Evolutionary conservation across 2,113 vertebrate species (phyloP), one percentile per base, ranked within the genome.

Genomic region (Entelurus aequoreus): DNA sequence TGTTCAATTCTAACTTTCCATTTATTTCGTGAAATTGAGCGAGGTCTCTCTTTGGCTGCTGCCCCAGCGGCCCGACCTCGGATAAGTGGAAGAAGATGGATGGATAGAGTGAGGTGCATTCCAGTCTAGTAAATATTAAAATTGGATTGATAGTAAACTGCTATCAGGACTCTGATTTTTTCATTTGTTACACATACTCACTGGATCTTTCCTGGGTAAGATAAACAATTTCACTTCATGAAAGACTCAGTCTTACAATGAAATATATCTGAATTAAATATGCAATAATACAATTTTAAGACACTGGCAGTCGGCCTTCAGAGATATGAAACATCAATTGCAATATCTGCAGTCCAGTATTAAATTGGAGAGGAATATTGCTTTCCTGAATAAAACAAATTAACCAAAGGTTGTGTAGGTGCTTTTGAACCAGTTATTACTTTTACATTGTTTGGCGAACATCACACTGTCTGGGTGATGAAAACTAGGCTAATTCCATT

Each of bases 211-310:
- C 49, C 38, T 35, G 49, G 65, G 68, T 66, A 57, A 68, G 65
- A 69, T 66, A 38, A 60, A 75, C 4, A 35, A 4, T 37, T 38
- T n/a, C 1, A 54, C 14, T 28, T 7, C n/a, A 35, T 36, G 52
- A 59, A 61, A 60, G 6, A 21, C 38, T 65, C 42, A 21, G 10
- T 13, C 13, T 58, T 55, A 28, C 72, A 65, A 74, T 72, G 1
- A 65, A 66, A 75, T 84, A 56, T 44, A 42, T 48, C 47, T 28
- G 64, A 60, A 77, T 75, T 46, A 78, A 75, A 78, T 77, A 55
- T 57, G 60, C 46, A 47, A 50, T 66, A 67, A 75, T 69, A 21
- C 9, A 13, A 73, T 75, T 49, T 63, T 53, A 11, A 16, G 60
- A 64, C 54, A 52, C 9, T 63, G 49, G 54, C 40, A 67, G 60